These are phyloP conservation scores for Harmothoe impar DNA, from an alignment of 2,888 invertebrate genomes.

Conservation along the genomic window DNA sequence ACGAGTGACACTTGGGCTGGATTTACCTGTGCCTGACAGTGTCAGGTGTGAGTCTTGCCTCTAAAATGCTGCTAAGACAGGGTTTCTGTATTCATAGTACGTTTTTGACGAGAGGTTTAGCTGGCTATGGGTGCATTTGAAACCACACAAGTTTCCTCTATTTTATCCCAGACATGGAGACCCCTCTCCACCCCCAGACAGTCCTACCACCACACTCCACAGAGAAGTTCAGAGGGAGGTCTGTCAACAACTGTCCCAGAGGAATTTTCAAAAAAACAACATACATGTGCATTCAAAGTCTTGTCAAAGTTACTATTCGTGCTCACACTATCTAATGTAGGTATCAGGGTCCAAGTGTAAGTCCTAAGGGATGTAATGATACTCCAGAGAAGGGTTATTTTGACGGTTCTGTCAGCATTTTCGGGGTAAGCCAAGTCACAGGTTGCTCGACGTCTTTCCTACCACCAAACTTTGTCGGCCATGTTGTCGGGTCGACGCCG, in stretches of 20 bases:
- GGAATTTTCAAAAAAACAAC: not conserved
- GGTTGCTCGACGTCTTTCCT: slow-evolving; percentile 22
- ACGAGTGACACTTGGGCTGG: too few relatives aligned
- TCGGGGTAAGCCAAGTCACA: slow-evolving; percentile 22
- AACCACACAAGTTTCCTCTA: too few relatives aligned
- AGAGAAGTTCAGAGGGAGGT: not conserved
- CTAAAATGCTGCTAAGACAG: too few relatives aligned
- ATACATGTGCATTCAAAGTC: not conserved
- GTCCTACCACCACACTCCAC: not conserved
- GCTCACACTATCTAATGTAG: not conserved
- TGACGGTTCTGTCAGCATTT: not conserved
- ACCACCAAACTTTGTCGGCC: slow-evolving; percentile 44
- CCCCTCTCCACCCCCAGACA: not conserved
- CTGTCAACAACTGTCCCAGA: slow-evolving; percentile 53
- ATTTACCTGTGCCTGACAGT: too few relatives aligned
- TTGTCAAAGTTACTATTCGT: not conserved
- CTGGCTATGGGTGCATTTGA: too few relatives aligned
- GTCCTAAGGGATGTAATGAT: not conserved
- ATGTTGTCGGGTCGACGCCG: not conserved
- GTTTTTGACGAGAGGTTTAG: too few relatives aligned
- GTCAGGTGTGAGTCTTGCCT: too few relatives aligned
- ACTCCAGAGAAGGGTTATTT: not conserved
- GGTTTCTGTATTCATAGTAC: too few relatives aligned
- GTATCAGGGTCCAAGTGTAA: not conserved
- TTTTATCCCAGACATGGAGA: too few relatives aligned